phyloP scores from a whole-genome alignment of 2,888 invertebrate genomes.

The Drosophila trichaetosa region DNA sequence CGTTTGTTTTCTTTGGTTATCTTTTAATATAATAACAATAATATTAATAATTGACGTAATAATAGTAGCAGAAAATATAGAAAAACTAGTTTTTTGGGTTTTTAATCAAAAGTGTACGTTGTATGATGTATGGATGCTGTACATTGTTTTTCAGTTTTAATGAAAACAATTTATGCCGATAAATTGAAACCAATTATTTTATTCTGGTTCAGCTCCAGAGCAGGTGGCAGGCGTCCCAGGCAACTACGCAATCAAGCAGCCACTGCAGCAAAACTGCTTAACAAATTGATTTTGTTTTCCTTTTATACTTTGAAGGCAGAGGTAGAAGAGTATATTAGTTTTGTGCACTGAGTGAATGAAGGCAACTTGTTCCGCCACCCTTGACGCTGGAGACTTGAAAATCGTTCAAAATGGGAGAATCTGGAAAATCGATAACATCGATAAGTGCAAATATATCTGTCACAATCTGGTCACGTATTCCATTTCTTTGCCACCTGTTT shows the following conservation, averaged over 20 bases:
- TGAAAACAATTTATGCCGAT: conserved; percentile 70
- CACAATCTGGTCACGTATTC: background rate
- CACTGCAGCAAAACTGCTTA: conserved; percentile 35
- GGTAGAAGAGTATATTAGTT: background rate
- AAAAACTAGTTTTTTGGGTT: background rate
- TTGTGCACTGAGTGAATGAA: background rate
- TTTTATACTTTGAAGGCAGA: background rate
- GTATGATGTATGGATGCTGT: background rate
- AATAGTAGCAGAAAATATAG: background rate
- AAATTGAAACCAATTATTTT: conserved; percentile 72
- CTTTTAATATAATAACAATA: background rate
- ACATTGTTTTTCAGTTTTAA: conserved; percentile 52
- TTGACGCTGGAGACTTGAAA: background rate
- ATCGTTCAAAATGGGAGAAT: too few species aligned
- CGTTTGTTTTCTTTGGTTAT: background rate
- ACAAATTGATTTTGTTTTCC: conserved; percentile 32
- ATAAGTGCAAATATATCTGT: background rate
- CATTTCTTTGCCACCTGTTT: background rate
- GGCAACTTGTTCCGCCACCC: too few species aligned
- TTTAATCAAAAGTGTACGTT: background rate
- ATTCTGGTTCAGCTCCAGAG: conserved; percentile 18
- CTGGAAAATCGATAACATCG: background rate
- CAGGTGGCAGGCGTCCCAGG: conserved; percentile 7
- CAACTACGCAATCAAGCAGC: conserved; percentile 2
- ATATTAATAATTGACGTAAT: background rate